Percentiles rank a stretch among this genome's conserved stretches.
Conservation (phyloP, 2,113 vertebrate species). For the Todiramphus saurophagus region DNA sequence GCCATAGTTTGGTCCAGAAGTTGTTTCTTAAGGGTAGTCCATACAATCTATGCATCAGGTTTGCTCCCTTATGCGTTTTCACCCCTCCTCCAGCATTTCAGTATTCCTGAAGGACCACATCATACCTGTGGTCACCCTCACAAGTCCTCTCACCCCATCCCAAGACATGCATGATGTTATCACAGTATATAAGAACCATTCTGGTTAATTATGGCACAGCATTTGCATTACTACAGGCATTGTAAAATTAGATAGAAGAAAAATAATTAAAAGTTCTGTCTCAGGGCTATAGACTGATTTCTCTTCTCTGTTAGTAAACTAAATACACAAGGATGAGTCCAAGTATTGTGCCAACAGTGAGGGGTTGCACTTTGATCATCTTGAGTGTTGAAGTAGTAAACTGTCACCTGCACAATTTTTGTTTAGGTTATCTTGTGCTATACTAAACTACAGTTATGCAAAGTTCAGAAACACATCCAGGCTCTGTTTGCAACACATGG, state of each 20-base stretch:
- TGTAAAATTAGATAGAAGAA: background rate
- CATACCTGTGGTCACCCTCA: background rate
- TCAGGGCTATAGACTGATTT: background rate
- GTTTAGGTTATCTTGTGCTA: background rate
- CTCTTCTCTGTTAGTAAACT: background rate
- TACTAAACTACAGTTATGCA: background rate
- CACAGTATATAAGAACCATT: background rate
- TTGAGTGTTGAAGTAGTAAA: background rate
- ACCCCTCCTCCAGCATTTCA: background rate
- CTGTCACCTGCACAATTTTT: background rate
- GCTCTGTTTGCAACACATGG: background rate
- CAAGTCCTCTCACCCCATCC: background rate
- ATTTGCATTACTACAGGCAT: background rate
- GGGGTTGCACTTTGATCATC: background rate
- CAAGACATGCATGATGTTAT: background rate
- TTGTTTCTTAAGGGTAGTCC: background rate
- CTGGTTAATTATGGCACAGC: background rate
- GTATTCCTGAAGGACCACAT: background rate
- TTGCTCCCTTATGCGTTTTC: rapidly evolving
- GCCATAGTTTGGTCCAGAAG: background rate
- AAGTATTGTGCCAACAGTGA: background rate
- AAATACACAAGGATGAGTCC: background rate
- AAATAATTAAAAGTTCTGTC: background rate
- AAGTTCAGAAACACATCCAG: background rate
- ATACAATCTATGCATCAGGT: background rate